Conservation (phyloP, 2,888 invertebrate genomes). For the Lomographa bimaculata region DNA sequence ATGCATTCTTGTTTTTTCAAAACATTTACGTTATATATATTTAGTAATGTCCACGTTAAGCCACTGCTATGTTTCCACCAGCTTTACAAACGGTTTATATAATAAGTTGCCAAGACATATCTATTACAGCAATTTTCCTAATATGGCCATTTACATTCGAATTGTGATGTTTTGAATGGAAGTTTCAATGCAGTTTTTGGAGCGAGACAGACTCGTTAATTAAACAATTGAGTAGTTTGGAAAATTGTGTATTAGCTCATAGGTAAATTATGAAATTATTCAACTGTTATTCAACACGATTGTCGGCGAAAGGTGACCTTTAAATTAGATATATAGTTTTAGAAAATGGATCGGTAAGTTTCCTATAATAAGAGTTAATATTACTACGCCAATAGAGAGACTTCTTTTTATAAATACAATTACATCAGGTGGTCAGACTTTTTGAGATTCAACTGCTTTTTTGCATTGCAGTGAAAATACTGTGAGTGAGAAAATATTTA, state of each 20-base stretch:
- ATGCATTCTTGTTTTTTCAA: no score
- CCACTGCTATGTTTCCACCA: slow-evolving; percentile 15
- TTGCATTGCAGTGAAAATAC: no score
- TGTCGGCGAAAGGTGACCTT: no score
- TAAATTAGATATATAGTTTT: no score
- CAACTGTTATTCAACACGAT: slow-evolving; percentile 5
- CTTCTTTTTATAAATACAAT: no score
- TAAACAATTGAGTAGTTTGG: slow-evolving; percentile 23
- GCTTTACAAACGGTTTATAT: slow-evolving; percentile 24
- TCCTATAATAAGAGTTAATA: no score
- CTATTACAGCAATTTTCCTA: slow-evolving; percentile 38
- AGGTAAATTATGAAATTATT: no score
- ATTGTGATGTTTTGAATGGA: slow-evolving; percentile 37
- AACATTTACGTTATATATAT: neutral
- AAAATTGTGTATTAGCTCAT: slow-evolving; percentile 9
- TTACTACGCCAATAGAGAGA: no score
- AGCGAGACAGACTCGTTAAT: slow-evolving; percentile 45
- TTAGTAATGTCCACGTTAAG: slow-evolving; percentile 8
- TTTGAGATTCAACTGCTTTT: no score
- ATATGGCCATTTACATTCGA: slow-evolving; percentile 39
- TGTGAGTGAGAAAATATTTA: no score
- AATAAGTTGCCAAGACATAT: slow-evolving; percentile 35
- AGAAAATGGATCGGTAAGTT: no score
- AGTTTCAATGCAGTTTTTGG: slow-evolving; percentile 42
- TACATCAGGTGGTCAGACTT: no score